Evolutionary conservation across 1,140 invertebrate species (phyloP).

Genomic region (Hyles vespertilio): DNA sequence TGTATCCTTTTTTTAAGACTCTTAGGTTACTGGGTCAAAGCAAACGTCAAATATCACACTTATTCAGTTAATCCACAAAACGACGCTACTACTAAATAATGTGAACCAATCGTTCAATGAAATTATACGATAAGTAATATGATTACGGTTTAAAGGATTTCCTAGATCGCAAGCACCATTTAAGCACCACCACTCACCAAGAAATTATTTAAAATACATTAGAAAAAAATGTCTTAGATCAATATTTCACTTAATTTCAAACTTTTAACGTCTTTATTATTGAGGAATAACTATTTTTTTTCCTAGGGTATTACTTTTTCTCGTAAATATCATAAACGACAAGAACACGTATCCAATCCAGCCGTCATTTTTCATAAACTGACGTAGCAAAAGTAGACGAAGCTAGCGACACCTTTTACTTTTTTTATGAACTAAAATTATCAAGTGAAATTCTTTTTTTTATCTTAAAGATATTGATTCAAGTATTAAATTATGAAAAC

Average conservation of each 20-base stretch:
- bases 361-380: slow-evolving; percentile 77
- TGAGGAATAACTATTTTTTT: slow-evolving; percentile 42
- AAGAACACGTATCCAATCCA: slow-evolving; percentile 76
- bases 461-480: slow-evolving; percentile 18
- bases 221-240: slow-evolving; percentile 47
- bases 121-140: slow-evolving; percentile 25
- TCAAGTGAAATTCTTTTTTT: slow-evolving; percentile 54
- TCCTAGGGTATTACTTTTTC: slow-evolving; percentile 66
- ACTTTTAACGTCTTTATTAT: slow-evolving; percentile 42
- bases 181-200: slow-evolving; percentile 63
- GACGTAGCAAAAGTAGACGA: slow-evolving; percentile 53
- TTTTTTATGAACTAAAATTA: slow-evolving; percentile 52
- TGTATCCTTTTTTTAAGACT: no score
- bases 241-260: slow-evolving; percentile 57
- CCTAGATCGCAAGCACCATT: slow-evolving; percentile 54
- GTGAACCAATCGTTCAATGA: background rate
- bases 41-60: no score
- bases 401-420: slow-evolving; percentile 61
- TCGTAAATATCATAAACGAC: slow-evolving; percentile 78
- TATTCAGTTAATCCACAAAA: no score
- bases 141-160: slow-evolving; percentile 50
- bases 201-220: slow-evolving; percentile 63
- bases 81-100: no score
- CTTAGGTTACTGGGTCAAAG: no score
- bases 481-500: slow-evolving; percentile 7